Conservation (phyloP, 2,888 invertebrate genomes). For the Caenorhabditis becei region DNA sequence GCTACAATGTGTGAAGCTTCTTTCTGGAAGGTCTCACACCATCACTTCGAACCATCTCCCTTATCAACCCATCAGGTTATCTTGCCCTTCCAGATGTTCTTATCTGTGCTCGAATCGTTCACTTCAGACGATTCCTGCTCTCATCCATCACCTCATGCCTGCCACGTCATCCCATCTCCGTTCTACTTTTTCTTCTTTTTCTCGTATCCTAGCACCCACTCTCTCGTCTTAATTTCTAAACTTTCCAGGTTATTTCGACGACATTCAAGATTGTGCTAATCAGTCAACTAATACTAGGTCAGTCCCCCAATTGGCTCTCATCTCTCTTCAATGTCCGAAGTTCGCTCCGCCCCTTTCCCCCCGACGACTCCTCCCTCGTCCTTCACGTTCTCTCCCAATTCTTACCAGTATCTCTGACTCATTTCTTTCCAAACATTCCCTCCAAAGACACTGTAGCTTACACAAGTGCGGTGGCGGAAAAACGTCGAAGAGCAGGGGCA, state of each 20-base stretch:
- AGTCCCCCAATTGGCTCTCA: slow-evolving; percentile 40
- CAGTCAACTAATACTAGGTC: slow-evolving; percentile 27
- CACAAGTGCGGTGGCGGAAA: slow-evolving; percentile 16
- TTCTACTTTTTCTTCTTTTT: not conserved
- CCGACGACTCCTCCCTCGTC: slow-evolving; percentile 6
- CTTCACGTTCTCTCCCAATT: slow-evolving; percentile 16
- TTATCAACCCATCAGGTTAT: too few species aligned
- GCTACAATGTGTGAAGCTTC: slow-evolving; percentile 39
- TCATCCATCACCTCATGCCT: slow-evolving; percentile 10
- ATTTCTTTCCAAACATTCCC: slow-evolving; percentile 16
- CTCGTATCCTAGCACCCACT: not conserved
- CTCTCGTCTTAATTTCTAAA: not conserved
- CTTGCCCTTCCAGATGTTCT: too few species aligned
- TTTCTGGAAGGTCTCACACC: too few species aligned
- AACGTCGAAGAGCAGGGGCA: slow-evolving; percentile 1
- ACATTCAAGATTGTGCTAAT: slow-evolving; percentile 23
- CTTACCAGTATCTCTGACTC: slow-evolving; percentile 16
- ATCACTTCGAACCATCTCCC: too few species aligned
- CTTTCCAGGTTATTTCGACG: slow-evolving; percentile 11
- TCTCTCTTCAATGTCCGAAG: slow-evolving; percentile 29
- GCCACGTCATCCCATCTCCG: not conserved
- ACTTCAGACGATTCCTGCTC: too few species aligned
- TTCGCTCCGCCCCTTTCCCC: slow-evolving; percentile 14
- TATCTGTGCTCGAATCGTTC: not conserved
- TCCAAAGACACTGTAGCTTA: slow-evolving; percentile 13